phyloP scores from a whole-genome alignment of 92 coral and sea anemone species.

The Actinostola sp. region DNA sequence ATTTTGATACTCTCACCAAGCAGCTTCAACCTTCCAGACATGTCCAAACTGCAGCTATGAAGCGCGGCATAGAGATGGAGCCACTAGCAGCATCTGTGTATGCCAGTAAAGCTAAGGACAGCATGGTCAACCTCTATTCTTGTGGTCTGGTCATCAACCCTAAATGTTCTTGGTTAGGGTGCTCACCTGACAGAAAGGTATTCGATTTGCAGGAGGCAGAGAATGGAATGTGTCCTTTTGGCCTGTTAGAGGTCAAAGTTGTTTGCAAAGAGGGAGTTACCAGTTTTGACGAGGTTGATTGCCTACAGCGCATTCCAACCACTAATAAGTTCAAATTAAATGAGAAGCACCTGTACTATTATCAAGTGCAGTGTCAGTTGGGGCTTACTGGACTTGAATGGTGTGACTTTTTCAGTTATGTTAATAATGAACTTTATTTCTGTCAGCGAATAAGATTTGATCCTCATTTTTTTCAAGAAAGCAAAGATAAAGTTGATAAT shows the following conservation, averaged over 20 bases:
- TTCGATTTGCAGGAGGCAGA: slow-evolving; percentile 38
- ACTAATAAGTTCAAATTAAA: slow-evolving; percentile 32
- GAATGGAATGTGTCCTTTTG: slow-evolving; percentile 43
- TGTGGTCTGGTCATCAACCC: slow-evolving; percentile 56
- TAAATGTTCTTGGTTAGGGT: slow-evolving; percentile 52
- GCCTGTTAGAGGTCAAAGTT: slow-evolving; percentile 47
- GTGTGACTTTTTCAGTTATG: slow-evolving; percentile 44
- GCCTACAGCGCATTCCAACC: slow-evolving; percentile 16
- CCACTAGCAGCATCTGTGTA: slow-evolving; percentile 31
- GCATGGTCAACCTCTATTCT: slow-evolving; percentile 33
- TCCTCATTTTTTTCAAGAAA: slow-evolving; percentile 28
- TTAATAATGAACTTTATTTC: slow-evolving; percentile 1
- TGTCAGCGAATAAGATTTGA: slow-evolving; percentile 21
- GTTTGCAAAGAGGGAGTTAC: slow-evolving; percentile 44
- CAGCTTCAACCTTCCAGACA: slow-evolving; percentile 41
- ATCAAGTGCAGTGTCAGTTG: slow-evolving; percentile 59
- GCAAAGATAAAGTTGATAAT: slow-evolving; percentile 26
- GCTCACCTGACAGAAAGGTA: slow-evolving; percentile 57
- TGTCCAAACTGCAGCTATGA: slow-evolving; percentile 54
- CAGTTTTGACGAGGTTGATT: slow-evolving; percentile 43
- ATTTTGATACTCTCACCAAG: slow-evolving; percentile 48
- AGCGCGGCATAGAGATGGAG: slow-evolving; percentile 42
- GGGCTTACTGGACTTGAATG: slow-evolving; percentile 49
- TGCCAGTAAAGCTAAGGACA: slow-evolving; percentile 31
- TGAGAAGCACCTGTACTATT: slow-evolving; percentile 35